phyloP scores from a whole-genome alignment of 2,113 vertebrate species.

The Varanus salvator region DNA sequence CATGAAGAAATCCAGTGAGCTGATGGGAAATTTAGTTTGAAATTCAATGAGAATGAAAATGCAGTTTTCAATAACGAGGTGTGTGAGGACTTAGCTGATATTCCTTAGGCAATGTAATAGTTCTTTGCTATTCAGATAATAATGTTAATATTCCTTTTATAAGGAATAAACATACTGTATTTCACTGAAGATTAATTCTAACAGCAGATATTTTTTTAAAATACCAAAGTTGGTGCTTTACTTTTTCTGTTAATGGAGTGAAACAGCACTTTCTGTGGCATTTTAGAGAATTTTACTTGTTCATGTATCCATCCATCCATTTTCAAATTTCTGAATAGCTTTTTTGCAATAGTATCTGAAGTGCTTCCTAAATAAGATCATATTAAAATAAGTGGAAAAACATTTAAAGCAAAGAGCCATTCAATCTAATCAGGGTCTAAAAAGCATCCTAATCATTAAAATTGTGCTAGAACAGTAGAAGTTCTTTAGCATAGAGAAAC shows the following conservation, averaged over 20 bases:
- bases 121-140: background rate
- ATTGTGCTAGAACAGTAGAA: background rate
- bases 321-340: background rate
- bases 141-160: background rate
- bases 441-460: background rate
- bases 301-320: background rate
- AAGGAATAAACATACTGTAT: background rate
- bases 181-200: slow-evolving; percentile 36
- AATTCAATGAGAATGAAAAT: slow-evolving; percentile 12
- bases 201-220: background rate
- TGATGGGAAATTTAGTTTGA: background rate
- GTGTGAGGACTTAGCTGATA: slow-evolving; percentile 15
- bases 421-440: background rate
- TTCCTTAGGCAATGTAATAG: slow-evolving; percentile 21
- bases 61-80: slow-evolving; percentile 7
- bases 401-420: background rate
- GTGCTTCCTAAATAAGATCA: background rate
- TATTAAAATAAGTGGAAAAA: background rate
- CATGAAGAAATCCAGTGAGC: background rate
- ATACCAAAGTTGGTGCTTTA: background rate
- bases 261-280: slow-evolving; percentile 17
- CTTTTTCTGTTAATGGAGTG: slow-evolving; percentile 1
- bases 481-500: background rate
- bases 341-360: background rate
- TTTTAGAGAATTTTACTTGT: background rate